These are phyloP conservation scores for Teleogryllus oceanicus DNA, from an alignment of 2,888 invertebrate species.

Conservation along the genomic window DNA sequence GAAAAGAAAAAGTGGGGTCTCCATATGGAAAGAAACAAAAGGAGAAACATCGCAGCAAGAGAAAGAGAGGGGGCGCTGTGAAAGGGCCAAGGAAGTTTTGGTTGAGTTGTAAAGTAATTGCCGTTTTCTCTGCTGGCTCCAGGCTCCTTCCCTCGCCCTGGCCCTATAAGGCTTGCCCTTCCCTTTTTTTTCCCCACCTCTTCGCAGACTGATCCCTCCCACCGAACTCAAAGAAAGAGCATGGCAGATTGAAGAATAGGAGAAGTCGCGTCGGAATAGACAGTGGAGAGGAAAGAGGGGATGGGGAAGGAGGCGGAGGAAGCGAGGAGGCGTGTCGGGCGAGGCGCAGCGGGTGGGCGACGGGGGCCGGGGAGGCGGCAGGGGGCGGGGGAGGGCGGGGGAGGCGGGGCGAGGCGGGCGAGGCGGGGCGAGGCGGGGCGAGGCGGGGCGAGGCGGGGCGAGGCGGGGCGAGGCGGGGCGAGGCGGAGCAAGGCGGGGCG, in stretches of 20 bases:
- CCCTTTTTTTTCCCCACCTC: not conserved
- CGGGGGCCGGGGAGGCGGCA: not conserved
- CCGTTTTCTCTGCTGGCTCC: slow-evolving; percentile 12
- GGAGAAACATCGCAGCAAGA: not conserved
- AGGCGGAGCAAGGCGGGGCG: not conserved
- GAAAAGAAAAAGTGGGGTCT: too few relatives aligned
- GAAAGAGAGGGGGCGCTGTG: not conserved
- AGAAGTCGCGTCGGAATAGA: not conserved
- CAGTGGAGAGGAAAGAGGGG: not conserved
- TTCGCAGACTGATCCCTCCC: not conserved
- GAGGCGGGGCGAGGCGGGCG: too few relatives aligned
- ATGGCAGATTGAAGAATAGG: not conserved
- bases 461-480: too few relatives aligned
- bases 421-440: too few relatives aligned
- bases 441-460: too few relatives aligned
- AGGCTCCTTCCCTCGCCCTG: not conserved
- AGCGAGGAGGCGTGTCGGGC: too few relatives aligned
- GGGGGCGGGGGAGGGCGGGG: too few relatives aligned
- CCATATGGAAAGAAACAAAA: too few relatives aligned
- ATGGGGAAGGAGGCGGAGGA: too few relatives aligned
- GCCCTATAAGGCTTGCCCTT: not conserved
- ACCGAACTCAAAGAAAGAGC: not conserved
- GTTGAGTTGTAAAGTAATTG: not conserved
- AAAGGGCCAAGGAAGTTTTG: slow-evolving; percentile 20
- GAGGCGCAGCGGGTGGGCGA: not conserved